Evolutionary conservation across 2,888 invertebrate species (phyloP).

Genomic region (Pocota personata): DNA sequence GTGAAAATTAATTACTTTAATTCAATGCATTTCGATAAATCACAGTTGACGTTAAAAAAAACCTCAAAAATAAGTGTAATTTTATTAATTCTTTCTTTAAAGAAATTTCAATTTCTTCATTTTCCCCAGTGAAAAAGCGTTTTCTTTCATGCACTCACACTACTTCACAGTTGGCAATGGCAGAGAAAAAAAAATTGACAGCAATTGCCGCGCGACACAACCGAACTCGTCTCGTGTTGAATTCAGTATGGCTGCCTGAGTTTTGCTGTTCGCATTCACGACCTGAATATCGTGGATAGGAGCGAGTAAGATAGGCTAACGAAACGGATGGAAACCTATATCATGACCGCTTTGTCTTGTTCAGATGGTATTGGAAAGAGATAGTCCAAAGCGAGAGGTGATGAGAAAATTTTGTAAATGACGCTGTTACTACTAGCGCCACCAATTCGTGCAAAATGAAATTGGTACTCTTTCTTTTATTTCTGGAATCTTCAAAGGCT

Average conservation of each 20-base stretch:
- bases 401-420: conserved; percentile 14
- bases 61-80: neutral
- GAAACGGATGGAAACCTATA: neutral
- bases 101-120: conserved; percentile 43
- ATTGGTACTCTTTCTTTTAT: neutral
- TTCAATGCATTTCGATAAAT: conserved; percentile 14
- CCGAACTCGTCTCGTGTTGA: conserved; percentile 72
- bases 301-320: conserved; percentile 22
- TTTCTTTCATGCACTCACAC: conserved; percentile 56
- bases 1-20: neutral
- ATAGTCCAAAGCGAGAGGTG: conserved; percentile 54
- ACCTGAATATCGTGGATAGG: neutral
- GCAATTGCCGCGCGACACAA: conserved; percentile 58
- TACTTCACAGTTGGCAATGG: conserved; percentile 22
- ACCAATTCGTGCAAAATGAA: conserved; percentile 23
- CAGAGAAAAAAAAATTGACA: conserved; percentile 26
- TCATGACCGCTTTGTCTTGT: conserved; percentile 8
- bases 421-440: conserved; percentile 60
- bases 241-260: conserved; percentile 74
- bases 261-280: conserved; percentile 32
- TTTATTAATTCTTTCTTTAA: conserved; percentile 27
- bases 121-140: conserved; percentile 33
- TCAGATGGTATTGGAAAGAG: conserved; percentile 22
- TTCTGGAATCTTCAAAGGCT: neutral
- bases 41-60: neutral